phyloP scores from a whole-genome alignment of 2,797 vertebrate genomes.

The Coendou prehensilis region DNA sequence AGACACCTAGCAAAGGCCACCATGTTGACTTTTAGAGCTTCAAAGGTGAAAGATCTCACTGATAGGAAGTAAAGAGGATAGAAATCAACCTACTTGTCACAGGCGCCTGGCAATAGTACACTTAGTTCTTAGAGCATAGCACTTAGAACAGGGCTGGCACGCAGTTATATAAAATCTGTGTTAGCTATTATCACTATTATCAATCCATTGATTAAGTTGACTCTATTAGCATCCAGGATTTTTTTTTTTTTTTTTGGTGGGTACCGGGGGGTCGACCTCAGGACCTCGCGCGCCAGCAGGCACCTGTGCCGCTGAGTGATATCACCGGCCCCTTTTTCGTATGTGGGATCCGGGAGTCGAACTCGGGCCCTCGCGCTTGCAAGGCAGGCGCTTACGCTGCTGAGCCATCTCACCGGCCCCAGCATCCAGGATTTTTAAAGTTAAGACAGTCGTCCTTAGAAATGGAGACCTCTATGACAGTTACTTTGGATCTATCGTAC shows the following conservation, averaged over 20 bases:
- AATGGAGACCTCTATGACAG: not conserved
- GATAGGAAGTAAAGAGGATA: not conserved
- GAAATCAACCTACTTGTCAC: not conserved
- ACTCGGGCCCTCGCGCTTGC: too few relatives aligned
- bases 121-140: not conserved
- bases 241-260: not conserved
- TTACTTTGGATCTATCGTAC: not conserved
- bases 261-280: too few relatives aligned
- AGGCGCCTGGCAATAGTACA: not conserved
- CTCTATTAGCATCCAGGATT: not conserved
- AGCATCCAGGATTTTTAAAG: not conserved
- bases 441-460: not conserved
- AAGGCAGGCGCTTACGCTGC: too few relatives aligned
- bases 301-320: too few relatives aligned
- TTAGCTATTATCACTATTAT: not conserved
- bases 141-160: not conserved
- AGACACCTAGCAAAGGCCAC: not conserved
- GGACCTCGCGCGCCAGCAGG: too few relatives aligned
- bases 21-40: not conserved
- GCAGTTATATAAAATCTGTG: not conserved
- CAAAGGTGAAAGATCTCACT: not conserved
- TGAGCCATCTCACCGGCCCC: too few relatives aligned
- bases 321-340: too few relatives aligned
- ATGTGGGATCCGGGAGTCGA: too few relatives aligned
- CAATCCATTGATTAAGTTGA: constrained; percentile 14